A percentile compares a stretch with the other conserved stretches of the same genome.
Conservation (phyloP, 2,113 vertebrate species). For the Sporophila hypoxantha region DNA sequence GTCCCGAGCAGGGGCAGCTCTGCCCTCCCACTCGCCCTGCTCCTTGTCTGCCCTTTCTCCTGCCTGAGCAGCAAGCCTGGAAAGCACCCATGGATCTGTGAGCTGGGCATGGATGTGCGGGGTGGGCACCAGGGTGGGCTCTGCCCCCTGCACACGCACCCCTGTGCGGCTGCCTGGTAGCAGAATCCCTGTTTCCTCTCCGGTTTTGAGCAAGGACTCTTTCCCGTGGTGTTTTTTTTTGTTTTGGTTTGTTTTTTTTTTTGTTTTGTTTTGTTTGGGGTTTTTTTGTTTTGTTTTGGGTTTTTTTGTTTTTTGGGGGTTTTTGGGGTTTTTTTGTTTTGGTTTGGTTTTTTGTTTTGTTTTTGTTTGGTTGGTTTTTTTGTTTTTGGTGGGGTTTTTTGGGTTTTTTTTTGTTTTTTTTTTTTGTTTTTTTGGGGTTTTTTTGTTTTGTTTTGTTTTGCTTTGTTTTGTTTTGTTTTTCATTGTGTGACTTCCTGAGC, state of each 20-base stretch:
- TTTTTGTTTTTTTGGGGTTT: too few species aligned
- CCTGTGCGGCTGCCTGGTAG: accelerated
- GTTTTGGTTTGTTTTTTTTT: too few species aligned
- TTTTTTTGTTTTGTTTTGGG: too few species aligned
- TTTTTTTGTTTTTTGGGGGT: background rate
- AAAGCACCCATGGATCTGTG: accelerated
- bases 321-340: background rate
- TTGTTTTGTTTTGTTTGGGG: too few species aligned
- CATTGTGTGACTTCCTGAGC: background rate
- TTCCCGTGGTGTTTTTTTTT: too few species aligned
- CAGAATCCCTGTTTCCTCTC: background rate
- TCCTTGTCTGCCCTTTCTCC: accelerated
- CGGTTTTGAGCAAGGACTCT: background rate
- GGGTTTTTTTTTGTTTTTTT: too few species aligned
- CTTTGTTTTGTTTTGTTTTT: too few species aligned
- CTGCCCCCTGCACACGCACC: background rate
- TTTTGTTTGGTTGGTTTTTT: too few species aligned
- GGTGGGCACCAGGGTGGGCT: background rate
- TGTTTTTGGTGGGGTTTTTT: background rate
- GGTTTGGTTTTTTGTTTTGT: too few species aligned
- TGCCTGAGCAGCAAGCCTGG: accelerated
- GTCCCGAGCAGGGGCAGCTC: accelerated
- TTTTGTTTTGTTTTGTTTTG: too few species aligned
- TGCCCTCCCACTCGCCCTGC: accelerated
- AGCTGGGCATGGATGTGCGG: background rate